Evolutionary conservation across 2,797 vertebrate species (phyloP), one percentile per base, ranked within the genome.

Genomic region (Mus spretus): DNA sequence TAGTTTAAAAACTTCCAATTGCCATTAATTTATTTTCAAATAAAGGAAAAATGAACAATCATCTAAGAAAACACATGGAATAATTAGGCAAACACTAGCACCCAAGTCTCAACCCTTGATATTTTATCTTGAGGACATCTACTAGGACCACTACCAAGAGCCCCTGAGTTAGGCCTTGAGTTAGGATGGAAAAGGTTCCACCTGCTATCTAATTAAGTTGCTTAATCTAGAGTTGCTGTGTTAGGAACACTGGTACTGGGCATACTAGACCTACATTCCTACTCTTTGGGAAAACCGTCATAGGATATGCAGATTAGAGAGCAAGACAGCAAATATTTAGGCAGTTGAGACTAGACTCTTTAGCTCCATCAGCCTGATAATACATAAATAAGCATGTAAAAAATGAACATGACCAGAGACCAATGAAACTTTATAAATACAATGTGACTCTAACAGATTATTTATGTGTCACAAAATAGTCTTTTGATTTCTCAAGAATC

Each of bases 11-110:
- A 6, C 17, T 40, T 89, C 57, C 75, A 44, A 95, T 57, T 74
- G 4, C 22, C 53, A 80, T 65, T 70, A 57, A 47, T 83, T 90
- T 82, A 78, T 88, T 91, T 94, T 93, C 47, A 85, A 85, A 85
- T 84, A n/a, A 87, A 90, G 37, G 11, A 6, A 47, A 91, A 94
- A 85, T 17, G 3, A 90, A 78, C 8, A 55, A 55, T 8, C 37
- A 12, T 31, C 6, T 26, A 91, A 78, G 70, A 44, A 65, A 11
- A 70, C 6, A 40, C 26, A 96, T 55, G 83, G 34, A 85, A 84
- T 50, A 59, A 77, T 2, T 81, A 24, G 90, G 10, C 15, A 88
- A 95, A 94, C 91, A 44, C 61, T 50, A 88, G 11, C 22, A 78
- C 9, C 11, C 28, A 55, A 34, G n/a, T 86, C 61, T 83, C 61